These are phyloP conservation scores for Willisornis vidua DNA, from an alignment of 2,113 vertebrate genomes.

Conservation along the genomic window DNA sequence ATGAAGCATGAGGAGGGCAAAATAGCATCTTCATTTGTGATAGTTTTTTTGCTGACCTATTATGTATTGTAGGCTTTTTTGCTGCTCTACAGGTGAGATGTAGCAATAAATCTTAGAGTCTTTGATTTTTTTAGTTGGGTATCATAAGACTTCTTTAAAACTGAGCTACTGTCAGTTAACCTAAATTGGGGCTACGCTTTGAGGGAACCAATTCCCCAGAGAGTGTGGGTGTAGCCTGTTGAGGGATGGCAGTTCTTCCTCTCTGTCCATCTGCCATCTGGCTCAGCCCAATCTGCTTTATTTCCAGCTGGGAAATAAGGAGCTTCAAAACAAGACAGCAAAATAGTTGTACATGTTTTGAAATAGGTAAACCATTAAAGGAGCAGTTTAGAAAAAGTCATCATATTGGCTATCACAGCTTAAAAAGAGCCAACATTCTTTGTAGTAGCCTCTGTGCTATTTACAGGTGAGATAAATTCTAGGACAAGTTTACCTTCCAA, in stretches of 20 bases:
- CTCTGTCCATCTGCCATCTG: constrained; percentile 47
- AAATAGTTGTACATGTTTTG: constrained; percentile 1
- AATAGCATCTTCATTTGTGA: neutral
- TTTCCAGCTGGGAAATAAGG: constrained; percentile 33
- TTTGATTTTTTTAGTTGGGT: neutral
- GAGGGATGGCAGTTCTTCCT: constrained; percentile 16
- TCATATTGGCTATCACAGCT: neutral
- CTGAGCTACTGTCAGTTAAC: constrained; percentile 7
- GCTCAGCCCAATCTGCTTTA: constrained; percentile 22
- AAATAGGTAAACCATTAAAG: neutral
- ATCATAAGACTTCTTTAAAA: neutral
- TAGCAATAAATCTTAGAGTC: neutral
- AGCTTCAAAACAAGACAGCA: constrained; percentile 3
- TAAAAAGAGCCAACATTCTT: neutral
- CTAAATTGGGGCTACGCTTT: neutral
- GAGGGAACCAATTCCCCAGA: constrained; percentile 33
- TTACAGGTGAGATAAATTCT: neutral
- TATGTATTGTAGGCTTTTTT: fast-evolving
- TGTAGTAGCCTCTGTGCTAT: neutral
- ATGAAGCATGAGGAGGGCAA: neutral
- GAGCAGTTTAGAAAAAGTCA: neutral
- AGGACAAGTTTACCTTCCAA: neutral
- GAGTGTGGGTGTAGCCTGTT: constrained; percentile 30
- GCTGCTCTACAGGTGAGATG: neutral
- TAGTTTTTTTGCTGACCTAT: neutral